phyloP scores from a whole-genome alignment of 2,888 invertebrate species.

The Cerastoderma edule region DNA sequence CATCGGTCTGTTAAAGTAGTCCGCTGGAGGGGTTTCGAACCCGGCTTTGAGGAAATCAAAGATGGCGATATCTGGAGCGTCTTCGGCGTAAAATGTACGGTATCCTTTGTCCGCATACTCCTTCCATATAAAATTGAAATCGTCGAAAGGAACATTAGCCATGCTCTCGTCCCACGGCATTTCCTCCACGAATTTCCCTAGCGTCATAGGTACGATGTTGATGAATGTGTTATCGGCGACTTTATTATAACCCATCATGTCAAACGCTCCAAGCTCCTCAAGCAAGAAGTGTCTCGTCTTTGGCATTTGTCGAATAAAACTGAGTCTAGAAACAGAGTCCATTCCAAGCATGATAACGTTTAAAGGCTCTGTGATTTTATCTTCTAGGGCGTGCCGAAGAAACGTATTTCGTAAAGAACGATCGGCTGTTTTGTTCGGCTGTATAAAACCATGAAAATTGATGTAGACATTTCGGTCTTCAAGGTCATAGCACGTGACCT shows the following conservation, averaged over 20 bases:
- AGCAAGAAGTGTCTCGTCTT: constrained; percentile 86
- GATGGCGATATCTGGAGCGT: constrained; percentile 90
- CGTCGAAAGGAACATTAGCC: constrained; percentile 63
- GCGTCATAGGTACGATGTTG: constrained; percentile 92
- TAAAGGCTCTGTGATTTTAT: constrained; percentile 79
- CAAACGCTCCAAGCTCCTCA: constrained; percentile 88
- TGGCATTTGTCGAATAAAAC: constrained; percentile 93
- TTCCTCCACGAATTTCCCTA: constrained; percentile 66
- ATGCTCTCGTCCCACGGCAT: constrained; percentile 65
- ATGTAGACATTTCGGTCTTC: constrained; percentile 70
- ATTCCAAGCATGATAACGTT: constrained; percentile 93
- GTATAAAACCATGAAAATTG: constrained; percentile 78
- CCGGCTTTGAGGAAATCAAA: constrained; percentile 92
- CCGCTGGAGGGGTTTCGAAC: constrained; percentile 91
- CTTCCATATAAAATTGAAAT: constrained; percentile 92
- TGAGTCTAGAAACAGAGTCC: constrained; percentile 93
- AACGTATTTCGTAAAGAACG: constrained; percentile 39
- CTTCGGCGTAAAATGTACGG: constrained; percentile 92
- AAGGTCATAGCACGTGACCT: constrained; percentile 74
- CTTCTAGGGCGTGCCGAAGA: constrained; percentile 42
- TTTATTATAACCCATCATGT: constrained; percentile 95
- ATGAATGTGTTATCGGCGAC: constrained; percentile 95
- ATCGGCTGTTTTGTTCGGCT: constrained; percentile 65
- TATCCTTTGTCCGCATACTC: constrained; percentile 90
- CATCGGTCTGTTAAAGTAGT: constrained; percentile 92